Conservation (phyloP, 2,797 vertebrate species). For the Coluber constrictor region DNA sequence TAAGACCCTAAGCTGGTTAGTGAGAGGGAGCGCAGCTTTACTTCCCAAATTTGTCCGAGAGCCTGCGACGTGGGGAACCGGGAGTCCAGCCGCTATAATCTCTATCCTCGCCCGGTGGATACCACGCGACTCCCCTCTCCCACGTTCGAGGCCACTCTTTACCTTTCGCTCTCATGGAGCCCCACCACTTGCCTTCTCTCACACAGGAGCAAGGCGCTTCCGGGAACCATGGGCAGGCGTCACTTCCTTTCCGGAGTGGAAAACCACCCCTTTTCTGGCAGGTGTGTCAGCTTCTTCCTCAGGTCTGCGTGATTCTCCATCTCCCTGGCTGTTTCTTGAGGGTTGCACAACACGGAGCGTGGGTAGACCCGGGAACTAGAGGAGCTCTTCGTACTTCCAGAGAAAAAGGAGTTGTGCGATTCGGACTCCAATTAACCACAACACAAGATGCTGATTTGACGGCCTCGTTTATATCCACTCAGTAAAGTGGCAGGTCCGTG, state of each 20-base stretch:
- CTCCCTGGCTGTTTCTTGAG: not conserved
- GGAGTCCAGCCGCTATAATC: not conserved
- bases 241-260: constrained; percentile 28
- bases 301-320: not conserved
- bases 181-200: not conserved
- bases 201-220: constrained; percentile 7
- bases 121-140: not conserved
- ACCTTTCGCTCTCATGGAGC: not conserved
- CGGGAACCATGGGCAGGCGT: constrained; percentile 24
- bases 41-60: not conserved
- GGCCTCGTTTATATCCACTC: no score
- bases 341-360: not conserved
- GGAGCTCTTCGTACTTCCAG: not conserved
- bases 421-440: no score
- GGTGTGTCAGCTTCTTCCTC: not conserved
- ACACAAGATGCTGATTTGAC: no score
- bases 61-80: not conserved
- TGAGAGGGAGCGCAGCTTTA: not conserved
- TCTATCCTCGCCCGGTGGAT: not conserved
- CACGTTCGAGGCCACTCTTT: not conserved
- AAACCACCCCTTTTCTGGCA: not conserved
- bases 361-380: not conserved
- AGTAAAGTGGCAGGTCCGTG: no score
- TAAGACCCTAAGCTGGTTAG: not conserved
- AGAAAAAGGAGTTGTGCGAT: no score